These are phyloP conservation scores for Ganaspis brasiliensis DNA, from an alignment of 2,888 invertebrate genomes.

Conservation along the genomic window DNA sequence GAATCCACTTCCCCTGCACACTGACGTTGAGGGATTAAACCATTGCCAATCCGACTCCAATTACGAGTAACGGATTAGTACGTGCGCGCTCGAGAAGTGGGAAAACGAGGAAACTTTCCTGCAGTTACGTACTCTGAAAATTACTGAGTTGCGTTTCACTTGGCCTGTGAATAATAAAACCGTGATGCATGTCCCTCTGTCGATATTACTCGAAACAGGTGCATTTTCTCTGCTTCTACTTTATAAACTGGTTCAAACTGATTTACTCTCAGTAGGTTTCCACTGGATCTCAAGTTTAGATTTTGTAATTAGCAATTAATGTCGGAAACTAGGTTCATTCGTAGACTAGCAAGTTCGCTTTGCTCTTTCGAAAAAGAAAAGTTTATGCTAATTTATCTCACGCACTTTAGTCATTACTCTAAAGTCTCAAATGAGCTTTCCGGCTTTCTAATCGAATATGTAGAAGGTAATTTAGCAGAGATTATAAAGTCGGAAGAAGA, in stretches of 20 bases:
- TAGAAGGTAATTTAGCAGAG: too few species aligned
- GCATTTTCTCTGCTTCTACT: not conserved
- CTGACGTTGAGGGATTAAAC: constrained; percentile 79
- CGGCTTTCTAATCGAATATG: too few species aligned
- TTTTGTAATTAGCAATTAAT: constrained; percentile 4
- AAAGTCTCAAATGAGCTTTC: too few species aligned
- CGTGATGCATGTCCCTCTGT: constrained; percentile 6
- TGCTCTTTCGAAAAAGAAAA: not conserved
- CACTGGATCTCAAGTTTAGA: not conserved
- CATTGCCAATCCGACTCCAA: constrained; percentile 80
- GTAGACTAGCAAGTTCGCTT: not conserved
- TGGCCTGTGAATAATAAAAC: constrained; percentile 30
- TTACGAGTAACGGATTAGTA: constrained; percentile 79
- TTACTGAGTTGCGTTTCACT: constrained; percentile 33
- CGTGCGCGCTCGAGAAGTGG: constrained; percentile 65
- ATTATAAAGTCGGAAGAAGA: not conserved
- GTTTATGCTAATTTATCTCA: not conserved
- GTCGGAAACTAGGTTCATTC: constrained; percentile 4
- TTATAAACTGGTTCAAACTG: constrained; percentile 19
- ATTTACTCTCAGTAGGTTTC: not conserved
- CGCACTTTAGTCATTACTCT: not conserved
- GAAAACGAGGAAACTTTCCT: constrained; percentile 76
- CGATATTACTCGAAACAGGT: constrained; percentile 15
- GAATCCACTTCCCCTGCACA: constrained; percentile 50
- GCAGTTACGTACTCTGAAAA: constrained; percentile 50